Conservation (phyloP, 2,888 invertebrate species). For the Diaprepes abbreviatus region DNA sequence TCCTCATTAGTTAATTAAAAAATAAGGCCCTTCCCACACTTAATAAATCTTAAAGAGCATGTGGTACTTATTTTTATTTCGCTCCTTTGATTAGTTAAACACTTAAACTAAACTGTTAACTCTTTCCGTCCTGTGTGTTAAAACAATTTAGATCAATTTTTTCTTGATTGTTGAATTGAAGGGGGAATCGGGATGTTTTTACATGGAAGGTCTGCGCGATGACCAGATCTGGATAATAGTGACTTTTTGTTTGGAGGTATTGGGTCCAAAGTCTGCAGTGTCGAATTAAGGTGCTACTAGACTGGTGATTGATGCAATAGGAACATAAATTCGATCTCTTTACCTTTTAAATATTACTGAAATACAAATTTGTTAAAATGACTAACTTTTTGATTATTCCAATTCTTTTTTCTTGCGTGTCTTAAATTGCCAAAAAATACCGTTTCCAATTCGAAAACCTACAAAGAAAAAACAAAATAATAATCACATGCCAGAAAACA, state of each 20-base stretch:
- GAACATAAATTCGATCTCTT: too few species aligned
- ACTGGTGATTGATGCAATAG: too few species aligned
- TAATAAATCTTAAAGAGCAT: constrained; percentile 40
- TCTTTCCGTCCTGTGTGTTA: constrained; percentile 42
- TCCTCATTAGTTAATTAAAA: constrained; percentile 29
- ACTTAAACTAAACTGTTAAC: constrained; percentile 33
- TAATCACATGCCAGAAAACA: constrained; percentile 1
- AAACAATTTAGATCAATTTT: constrained; percentile 47
- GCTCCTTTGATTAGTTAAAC: constrained; percentile 10
- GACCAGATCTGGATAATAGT: too few species aligned
- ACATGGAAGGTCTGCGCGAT: too few species aligned
- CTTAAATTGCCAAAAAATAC: constrained; percentile 9
- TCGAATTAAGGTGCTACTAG: too few species aligned
- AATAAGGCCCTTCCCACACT: constrained; percentile 43
- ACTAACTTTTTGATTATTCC: background rate
- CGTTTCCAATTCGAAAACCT: background rate
- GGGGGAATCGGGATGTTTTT: background rate
- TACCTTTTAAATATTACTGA: too few species aligned
- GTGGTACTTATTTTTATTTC: constrained; percentile 32
- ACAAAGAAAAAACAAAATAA: constrained; percentile 9
- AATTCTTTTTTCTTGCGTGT: constrained; percentile 7
- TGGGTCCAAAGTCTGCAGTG: too few species aligned
- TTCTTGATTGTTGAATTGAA: background rate
- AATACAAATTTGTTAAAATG: too few species aligned
- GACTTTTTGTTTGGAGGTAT: too few species aligned